phyloP scores from a whole-genome alignment of 2,113 vertebrate species.

The Erythrolamprus reginae region DNA sequence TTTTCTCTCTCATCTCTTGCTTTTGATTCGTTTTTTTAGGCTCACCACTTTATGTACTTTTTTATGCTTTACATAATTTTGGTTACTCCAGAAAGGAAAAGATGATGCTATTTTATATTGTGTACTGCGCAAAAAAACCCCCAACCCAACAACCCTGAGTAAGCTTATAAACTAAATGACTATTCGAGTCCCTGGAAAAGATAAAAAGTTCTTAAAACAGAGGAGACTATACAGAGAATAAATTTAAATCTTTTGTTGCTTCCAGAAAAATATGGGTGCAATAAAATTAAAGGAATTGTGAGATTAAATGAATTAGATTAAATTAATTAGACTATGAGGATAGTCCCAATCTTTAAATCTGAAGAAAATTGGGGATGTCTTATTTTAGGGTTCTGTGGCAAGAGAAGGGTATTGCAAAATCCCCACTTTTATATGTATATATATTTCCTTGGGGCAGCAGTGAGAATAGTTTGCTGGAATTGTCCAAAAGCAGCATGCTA shows the following conservation, averaged over 20 bases:
- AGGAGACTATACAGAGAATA: neutral
- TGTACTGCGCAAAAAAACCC: neutral
- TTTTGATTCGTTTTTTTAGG: neutral
- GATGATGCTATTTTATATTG: neutral
- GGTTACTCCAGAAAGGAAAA: neutral
- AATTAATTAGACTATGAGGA: too few relatives aligned
- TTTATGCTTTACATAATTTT: neutral
- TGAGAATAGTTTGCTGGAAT: conserved; percentile 35
- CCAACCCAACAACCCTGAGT: too few relatives aligned
- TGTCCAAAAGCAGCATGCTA: conserved; percentile 26
- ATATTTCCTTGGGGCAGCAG: conserved; percentile 31
- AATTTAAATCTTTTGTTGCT: neutral
- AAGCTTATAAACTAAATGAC: neutral
- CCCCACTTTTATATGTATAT: too few relatives aligned
- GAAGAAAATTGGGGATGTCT: too few relatives aligned
- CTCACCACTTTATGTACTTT: neutral
- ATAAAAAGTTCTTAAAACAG: neutral
- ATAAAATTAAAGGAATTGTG: neutral
- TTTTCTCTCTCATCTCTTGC: neutral
- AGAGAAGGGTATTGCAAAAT: too few relatives aligned
- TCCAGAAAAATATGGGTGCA: neutral
- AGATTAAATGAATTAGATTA: neutral
- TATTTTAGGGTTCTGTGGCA: too few relatives aligned
- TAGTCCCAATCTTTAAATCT: too few relatives aligned
- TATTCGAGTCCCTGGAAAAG: neutral